Base-by-base conservation (phyloP, 1,140 invertebrate genomes). In the Drosophila triauraria region DNA sequence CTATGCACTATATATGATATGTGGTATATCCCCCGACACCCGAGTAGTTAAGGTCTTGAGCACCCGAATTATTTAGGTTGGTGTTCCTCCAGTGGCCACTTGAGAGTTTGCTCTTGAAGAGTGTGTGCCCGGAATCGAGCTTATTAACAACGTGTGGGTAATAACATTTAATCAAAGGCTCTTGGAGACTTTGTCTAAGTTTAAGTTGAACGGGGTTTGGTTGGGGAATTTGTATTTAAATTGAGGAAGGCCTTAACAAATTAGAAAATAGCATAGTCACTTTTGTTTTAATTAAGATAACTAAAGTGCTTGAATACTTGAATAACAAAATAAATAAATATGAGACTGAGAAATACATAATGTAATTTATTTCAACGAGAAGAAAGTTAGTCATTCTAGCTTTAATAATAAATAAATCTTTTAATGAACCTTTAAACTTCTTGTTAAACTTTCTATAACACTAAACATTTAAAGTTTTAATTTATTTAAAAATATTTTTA, bases 71-170 rank as follows among this genome's bases (percentile, higher is more conserved):
- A 57, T 69, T 78, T 58, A 51, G 54, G 57, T 32, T 62, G 51
- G 75, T 78, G 64, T 78, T 78, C 51, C 40, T 70, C 51, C 44
- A 70, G 75, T 78, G 76, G 75, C 76, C 77, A 80, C 77, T 79
- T 80, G 42, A 59, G 25, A 74, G 43, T 30, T 40, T 7, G 38
- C 69, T 69, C 68, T 70, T 57, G 35, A 42, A 32, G 35, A 76
- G 72, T 50, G 51, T 56, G 43, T 35, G 32, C 30, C 27, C 13
- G 15, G 20, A 32, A 59, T 59, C 6, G 27, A 59, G 62, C 75
- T 77, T 67, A 75, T 75, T 75, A 75, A 70, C 32, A 50, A 74
- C 27, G 56, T 64, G 59, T 56, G 58, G 38, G 42, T 25, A 27
- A 25, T 48, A 57, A 50, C 12, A 25, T 32, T 59, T 58, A 44